Conservation (phyloP, 2,888 invertebrate species). For the Drepanosiphum platanoidis region DNA sequence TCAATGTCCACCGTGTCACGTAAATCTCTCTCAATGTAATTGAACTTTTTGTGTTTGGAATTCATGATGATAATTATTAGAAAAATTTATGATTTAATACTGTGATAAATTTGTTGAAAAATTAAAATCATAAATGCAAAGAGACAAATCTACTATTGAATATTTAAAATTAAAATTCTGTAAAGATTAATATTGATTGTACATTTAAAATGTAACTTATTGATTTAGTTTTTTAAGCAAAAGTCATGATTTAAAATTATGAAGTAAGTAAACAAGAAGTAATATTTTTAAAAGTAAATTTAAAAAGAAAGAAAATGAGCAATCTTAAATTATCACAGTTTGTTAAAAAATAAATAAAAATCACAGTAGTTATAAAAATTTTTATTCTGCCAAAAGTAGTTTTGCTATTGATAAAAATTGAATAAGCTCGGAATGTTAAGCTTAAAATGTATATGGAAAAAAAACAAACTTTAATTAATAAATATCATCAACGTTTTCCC, state of each 20-base stretch:
- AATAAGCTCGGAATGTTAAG: constrained; percentile 56
- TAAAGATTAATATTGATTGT: background rate
- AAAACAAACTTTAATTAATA: constrained; percentile 23
- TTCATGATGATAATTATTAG: constrained; percentile 37
- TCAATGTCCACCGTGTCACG: constrained; percentile 13
- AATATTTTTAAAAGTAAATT: constrained; percentile 14
- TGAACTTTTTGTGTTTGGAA: constrained; percentile 8
- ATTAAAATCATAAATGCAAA: constrained; percentile 34
- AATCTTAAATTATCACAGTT: constrained; percentile 60
- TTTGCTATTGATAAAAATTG: constrained; percentile 24
- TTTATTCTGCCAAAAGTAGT: background rate
- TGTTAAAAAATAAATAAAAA: constrained; percentile 60
- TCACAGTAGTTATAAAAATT: constrained; percentile 43
- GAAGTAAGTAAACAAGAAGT: constrained; percentile 17
- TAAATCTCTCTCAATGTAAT: constrained; percentile 10
- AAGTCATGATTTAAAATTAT: constrained; percentile 1
- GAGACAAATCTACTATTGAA: background rate
- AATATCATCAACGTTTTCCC: constrained; percentile 55
- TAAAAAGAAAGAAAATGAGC: constrained; percentile 50
- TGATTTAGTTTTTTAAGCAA: background rate
- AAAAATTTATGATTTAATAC: constrained; percentile 21
- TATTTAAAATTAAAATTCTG: background rate
- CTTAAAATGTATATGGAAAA: constrained; percentile 28
- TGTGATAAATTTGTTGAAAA: constrained; percentile 25
- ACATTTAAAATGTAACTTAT: background rate